Conservation (phyloP, 2,888 invertebrate species). For the Eucera pruinosa region DNA sequence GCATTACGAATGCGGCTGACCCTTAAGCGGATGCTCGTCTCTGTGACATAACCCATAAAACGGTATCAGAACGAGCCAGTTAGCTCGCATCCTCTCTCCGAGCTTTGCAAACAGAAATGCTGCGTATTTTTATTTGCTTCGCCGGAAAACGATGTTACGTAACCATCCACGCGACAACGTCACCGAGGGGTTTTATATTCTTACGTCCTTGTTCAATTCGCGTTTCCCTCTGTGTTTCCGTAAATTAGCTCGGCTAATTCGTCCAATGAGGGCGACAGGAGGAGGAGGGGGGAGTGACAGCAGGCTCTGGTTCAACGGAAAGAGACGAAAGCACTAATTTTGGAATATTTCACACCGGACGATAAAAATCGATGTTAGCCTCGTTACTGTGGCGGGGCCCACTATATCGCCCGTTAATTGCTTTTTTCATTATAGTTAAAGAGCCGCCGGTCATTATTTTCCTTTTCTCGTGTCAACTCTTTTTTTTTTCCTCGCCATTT, state of each 20-base stretch:
- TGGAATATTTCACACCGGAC: constrained; percentile 45
- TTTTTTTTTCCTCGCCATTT: no score
- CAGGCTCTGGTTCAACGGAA: not conserved
- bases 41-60: constrained; percentile 66
- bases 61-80: constrained; percentile 54
- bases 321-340: constrained; percentile 40
- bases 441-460: constrained; percentile 48
- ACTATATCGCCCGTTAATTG: constrained; percentile 49
- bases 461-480: constrained; percentile 4
- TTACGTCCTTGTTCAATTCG: constrained; percentile 71
- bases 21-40: constrained; percentile 41
- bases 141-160: constrained; percentile 59
- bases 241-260: constrained; percentile 48
- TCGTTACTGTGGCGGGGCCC: constrained; percentile 21
- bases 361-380: constrained; percentile 52
- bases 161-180: constrained; percentile 62
- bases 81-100: constrained; percentile 22
- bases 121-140: constrained; percentile 67
- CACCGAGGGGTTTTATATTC: constrained; percentile 65
- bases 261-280: not conserved
- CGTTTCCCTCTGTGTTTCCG: constrained; percentile 47
- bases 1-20: constrained; percentile 57
- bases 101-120: not conserved
- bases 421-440: constrained; percentile 58
- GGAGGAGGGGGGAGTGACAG: no score